Evolutionary conservation across 2,113 vertebrate species (phyloP).

Genomic region (Bubo blakistoni): DNA sequence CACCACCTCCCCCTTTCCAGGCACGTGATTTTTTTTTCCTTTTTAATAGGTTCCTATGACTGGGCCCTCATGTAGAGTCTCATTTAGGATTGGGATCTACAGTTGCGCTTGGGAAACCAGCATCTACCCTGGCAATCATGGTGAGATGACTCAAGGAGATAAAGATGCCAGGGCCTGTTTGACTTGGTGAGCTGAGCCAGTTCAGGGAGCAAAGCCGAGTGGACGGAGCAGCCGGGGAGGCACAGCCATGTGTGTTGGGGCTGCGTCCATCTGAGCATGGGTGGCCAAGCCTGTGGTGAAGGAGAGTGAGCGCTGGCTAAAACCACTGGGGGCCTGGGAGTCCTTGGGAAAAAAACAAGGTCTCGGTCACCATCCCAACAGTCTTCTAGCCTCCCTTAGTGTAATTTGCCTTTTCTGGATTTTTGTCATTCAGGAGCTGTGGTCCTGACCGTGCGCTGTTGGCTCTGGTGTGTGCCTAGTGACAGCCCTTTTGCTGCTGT

Average conservation of each 20-base stretch:
- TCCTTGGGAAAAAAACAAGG: neutral
- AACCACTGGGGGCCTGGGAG: neutral
- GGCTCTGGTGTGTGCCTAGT: neutral
- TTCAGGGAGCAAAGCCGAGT: neutral
- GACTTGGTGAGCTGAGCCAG: neutral
- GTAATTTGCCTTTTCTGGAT: neutral
- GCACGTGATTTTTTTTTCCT: neutral
- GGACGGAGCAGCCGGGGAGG: neutral
- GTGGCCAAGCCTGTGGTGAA: neutral
- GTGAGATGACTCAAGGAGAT: neutral
- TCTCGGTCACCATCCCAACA: neutral
- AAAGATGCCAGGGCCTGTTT: too few species aligned
- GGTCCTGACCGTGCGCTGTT: too few species aligned
- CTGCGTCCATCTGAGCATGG: rapidly evolving
- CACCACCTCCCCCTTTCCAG: neutral
- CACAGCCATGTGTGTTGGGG: rapidly evolving
- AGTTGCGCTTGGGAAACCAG: neutral
- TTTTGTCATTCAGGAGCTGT: neutral
- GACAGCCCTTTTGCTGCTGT: neutral
- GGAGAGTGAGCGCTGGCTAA: neutral
- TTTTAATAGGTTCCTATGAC: neutral
- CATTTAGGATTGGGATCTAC: neutral
- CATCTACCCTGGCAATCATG: neutral
- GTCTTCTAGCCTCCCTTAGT: neutral
- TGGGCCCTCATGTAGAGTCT: neutral